phyloP scores from a whole-genome alignment of 1,140 invertebrate species.

The Venturia canescens region DNA sequence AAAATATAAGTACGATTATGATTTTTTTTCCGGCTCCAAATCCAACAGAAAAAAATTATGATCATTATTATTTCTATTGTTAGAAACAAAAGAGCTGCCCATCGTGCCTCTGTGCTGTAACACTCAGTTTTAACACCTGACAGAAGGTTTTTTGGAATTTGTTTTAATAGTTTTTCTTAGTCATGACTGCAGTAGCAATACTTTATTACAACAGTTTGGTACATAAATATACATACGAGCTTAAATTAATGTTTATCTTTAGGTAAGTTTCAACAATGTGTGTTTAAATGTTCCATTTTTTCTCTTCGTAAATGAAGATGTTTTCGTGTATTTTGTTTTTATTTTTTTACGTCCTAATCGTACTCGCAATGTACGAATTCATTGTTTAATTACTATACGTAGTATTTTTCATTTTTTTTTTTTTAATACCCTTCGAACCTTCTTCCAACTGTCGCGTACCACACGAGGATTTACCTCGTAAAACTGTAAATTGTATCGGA shows the following conservation, averaged over 20 bases:
- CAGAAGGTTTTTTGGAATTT: background rate
- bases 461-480: conserved; percentile 13
- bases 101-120: background rate
- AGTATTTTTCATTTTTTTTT: conserved; percentile 25
- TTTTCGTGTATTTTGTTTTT: background rate
- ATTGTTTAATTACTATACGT: conserved; percentile 13
- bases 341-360: conserved; percentile 11
- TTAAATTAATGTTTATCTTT: conserved; percentile 60
- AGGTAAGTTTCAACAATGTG: conserved; percentile 62
- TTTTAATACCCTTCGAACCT: conserved; percentile 39
- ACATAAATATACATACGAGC: conserved; percentile 74
- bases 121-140: too few species aligned
- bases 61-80: background rate
- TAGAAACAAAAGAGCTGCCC: background rate
- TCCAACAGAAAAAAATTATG: background rate
- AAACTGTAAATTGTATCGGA: conserved; percentile 44
- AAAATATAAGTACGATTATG: conserved; percentile 33
- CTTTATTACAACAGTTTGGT: conserved; percentile 74
- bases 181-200: conserved; percentile 67
- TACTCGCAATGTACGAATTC: conserved; percentile 30
- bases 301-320: conserved; percentile 29
- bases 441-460: conserved; percentile 28
- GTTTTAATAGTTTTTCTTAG: conserved; percentile 37
- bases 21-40: background rate
- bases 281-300: conserved; percentile 49